phyloP scores from a whole-genome alignment of 2,113 vertebrate genomes.

The Mus pahari region DNA sequence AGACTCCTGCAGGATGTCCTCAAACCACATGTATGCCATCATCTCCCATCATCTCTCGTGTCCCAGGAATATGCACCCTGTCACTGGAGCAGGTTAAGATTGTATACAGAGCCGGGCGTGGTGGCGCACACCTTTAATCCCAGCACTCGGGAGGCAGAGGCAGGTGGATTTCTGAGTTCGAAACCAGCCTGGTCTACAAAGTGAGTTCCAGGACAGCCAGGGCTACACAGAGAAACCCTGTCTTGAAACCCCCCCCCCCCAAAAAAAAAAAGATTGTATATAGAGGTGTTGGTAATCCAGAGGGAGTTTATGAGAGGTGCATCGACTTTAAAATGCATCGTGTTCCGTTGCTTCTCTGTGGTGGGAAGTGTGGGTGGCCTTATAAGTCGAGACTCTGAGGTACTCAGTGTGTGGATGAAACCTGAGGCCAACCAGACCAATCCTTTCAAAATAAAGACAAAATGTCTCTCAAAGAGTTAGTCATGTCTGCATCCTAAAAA shows the following conservation, averaged over 20 bases:
- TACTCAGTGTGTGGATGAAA: neutral
- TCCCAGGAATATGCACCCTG: neutral
- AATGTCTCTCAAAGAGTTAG: neutral
- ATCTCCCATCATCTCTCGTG: no score
- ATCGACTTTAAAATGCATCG: neutral
- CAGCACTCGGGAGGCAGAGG: no score
- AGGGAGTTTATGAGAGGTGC: neutral
- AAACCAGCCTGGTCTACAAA: no score
- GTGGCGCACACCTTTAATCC: no score
- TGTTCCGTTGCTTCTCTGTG: neutral
- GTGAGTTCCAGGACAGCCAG: no score
- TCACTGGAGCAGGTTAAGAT: neutral
- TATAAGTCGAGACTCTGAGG: neutral
- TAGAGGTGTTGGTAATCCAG: neutral
- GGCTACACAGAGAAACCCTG: no score
- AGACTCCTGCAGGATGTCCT: neutral
- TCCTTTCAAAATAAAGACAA: slow-evolving; percentile 5
- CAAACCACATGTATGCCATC: neutral
- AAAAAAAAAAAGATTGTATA: neutral
- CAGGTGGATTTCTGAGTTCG: no score
- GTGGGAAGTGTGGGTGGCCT: neutral
- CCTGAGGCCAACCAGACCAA: neutral
- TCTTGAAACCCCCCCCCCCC: no score
- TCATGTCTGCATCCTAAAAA: neutral
- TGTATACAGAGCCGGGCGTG: no score